Evolutionary conservation across 2,888 invertebrate genomes (phyloP).

Genomic region (Xestoiulus laeticollis): DNA sequence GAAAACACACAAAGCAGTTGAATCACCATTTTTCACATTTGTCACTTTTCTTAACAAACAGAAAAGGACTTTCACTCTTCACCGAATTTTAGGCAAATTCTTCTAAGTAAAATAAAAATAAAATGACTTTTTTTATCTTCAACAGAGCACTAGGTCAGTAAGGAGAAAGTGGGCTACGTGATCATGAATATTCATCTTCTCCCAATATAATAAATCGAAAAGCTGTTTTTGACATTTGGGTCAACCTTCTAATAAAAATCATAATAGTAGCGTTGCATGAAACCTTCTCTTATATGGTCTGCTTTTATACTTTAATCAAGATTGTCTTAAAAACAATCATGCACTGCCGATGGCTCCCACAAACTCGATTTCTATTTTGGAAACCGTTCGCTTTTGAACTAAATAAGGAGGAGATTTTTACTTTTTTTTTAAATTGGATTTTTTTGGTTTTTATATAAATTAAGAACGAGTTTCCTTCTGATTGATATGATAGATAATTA

Average conservation of each 20-base stretch:
- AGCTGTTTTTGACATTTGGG: background rate
- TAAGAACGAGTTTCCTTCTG: background rate
- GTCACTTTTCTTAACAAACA: background rate
- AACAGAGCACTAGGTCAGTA: conserved; percentile 13
- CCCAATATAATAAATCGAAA: background rate
- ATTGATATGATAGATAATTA: background rate
- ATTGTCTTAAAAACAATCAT: background rate
- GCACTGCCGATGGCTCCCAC: background rate
- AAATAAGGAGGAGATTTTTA: background rate
- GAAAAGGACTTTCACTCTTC: conserved; percentile 31
- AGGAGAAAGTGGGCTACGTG: background rate
- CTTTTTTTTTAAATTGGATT: conserved; percentile 12
- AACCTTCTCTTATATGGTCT: background rate
- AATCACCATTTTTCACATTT: background rate
- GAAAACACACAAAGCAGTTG: background rate
- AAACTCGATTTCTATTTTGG: background rate
- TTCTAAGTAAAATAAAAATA: background rate
- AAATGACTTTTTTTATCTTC: background rate
- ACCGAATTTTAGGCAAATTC: background rate
- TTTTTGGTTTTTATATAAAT: background rate
- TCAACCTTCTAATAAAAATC: conserved; percentile 22
- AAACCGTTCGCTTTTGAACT: background rate
- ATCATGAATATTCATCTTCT: conserved; percentile 18
- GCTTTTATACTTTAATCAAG: background rate
- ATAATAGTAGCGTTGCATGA: background rate